Evolutionary conservation across 2,113 vertebrate genomes (phyloP).

Genomic region (Melospiza georgiana): DNA sequence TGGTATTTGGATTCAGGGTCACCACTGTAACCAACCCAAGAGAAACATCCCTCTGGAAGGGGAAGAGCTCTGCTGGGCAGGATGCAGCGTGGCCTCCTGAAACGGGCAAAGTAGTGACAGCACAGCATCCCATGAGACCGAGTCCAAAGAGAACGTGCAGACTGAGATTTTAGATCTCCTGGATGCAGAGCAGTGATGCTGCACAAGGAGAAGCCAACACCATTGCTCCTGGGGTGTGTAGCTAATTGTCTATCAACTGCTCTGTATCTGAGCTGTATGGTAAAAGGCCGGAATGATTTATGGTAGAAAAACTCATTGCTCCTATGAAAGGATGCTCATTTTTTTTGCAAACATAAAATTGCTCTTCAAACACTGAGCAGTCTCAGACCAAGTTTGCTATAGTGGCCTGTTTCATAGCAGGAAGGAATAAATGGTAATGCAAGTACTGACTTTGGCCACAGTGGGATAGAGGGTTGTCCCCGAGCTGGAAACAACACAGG

Average conservation of each 20-base stretch:
- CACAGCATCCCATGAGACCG: accelerated
- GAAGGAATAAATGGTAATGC: accelerated
- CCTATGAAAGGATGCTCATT: neutral
- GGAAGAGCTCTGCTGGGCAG: neutral
- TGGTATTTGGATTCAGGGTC: accelerated
- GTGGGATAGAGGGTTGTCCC: neutral
- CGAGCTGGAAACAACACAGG: neutral
- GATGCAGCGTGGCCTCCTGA: neutral
- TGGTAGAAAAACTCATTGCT: neutral
- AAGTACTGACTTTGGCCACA: neutral
- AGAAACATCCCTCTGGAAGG: neutral
- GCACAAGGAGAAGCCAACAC: neutral
- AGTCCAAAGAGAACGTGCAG: accelerated
- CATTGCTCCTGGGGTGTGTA: neutral
- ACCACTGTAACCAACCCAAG: neutral
- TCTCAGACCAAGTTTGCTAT: neutral
- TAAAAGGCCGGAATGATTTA: neutral
- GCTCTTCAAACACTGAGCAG: neutral
- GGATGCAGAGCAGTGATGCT: accelerated
- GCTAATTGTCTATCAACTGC: neutral
- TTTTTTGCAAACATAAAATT: neutral
- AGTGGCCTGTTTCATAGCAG: neutral
- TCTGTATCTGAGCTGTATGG: neutral
- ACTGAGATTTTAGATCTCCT: neutral
- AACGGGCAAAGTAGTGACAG: accelerated